Evolutionary conservation across 2,888 invertebrate species (phyloP), one percentile per base, ranked within the genome.

Genomic region (Danaus chrysippus): DNA sequence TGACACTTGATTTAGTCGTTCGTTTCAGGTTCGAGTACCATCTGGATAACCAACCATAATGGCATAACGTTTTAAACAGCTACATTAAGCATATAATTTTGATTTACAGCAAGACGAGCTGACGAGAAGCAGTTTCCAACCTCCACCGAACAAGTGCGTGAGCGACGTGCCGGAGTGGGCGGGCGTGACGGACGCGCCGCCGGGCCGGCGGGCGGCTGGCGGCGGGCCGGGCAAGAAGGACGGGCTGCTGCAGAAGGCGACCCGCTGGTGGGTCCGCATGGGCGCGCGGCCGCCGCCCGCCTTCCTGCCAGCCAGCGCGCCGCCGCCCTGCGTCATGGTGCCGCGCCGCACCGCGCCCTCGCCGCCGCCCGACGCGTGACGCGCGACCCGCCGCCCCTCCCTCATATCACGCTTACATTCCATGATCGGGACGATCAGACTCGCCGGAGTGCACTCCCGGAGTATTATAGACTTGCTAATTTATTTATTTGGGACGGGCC

Each of bases 121-220:
- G 88, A 93, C 93, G 79, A 92, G 93, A 81, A 92, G 93, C 83
- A 93, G 93, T 76, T 92, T 93, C 71, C 93, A 93, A 84, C 92
- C 93, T 76, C 93, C 93, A 74, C 93, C 93, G 78, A 93, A 93
- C 87, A 93, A 93, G 84, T 92, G 93, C 83, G 93, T 93, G 82
- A 92, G 92, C 89, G 93, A 93, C 91, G 93, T 93, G 83, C 93
- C 93, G 76, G 92, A 92, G 81, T 91, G 91, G 91, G 89, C 90
- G 74, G 86, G 81, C 71, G 79, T 75, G 66, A 77, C 73, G 71
- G 77, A 70, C 65, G 75, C 72, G 68, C 72, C 71, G 72, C 68
- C 70, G 68, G 64, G 76, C 66, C 68, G 77, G 70, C 72, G 74
- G 19, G 70, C 67, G 72, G 68, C 70, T 62, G 72, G 65, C 70